phyloP scores from a whole-genome alignment of 2,113 vertebrate genomes.

The Sitta europaea region DNA sequence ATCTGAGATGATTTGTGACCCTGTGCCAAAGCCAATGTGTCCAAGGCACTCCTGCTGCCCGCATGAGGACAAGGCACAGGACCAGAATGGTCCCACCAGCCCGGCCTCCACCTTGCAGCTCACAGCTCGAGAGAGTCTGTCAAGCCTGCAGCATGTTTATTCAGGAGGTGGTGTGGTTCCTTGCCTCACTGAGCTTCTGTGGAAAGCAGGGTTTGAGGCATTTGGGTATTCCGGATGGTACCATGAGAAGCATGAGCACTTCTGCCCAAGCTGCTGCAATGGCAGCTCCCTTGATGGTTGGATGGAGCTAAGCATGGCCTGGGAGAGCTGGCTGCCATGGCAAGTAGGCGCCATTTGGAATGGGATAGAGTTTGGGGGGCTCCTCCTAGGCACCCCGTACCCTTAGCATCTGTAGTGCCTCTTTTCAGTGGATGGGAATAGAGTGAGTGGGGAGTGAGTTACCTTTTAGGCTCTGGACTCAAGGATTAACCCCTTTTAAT shows the following conservation, averaged over 20 bases:
- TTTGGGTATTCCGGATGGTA: background rate
- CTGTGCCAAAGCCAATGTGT: background rate
- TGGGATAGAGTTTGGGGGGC: accelerated
- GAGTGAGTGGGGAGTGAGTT: background rate
- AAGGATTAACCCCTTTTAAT: background rate
- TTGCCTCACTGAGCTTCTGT: background rate
- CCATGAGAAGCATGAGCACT: background rate
- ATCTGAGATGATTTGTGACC: background rate
- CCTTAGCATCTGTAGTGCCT: background rate
- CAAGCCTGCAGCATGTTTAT: background rate
- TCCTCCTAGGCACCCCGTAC: background rate
- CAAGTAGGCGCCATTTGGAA: background rate
- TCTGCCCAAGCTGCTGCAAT: background rate
- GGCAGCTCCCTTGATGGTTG: accelerated
- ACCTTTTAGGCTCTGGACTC: background rate
- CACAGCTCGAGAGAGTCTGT: accelerated
- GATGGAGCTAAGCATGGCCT: background rate
- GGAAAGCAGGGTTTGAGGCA: background rate
- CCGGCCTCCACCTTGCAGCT: background rate
- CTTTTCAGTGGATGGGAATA: background rate
- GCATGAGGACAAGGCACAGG: background rate
- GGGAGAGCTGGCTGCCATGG: background rate
- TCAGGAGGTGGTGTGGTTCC: background rate
- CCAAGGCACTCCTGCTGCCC: background rate
- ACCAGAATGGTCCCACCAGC: background rate